phyloP scores from a whole-genome alignment of 2,888 invertebrate species.

The Antheraea yamamai region DNA sequence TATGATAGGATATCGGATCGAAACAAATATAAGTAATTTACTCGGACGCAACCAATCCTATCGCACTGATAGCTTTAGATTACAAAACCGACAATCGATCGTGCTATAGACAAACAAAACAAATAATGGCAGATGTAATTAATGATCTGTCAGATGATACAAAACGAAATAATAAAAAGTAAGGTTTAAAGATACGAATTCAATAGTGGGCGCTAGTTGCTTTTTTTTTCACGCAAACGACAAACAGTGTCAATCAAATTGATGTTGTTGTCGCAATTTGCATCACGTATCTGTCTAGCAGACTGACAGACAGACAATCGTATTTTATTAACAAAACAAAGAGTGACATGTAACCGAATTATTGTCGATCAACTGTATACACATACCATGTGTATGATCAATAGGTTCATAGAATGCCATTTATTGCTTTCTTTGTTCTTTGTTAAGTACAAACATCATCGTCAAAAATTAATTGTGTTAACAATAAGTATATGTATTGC shows the following conservation, averaged over 20 bases:
- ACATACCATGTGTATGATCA: background rate
- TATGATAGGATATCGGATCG: constrained; percentile 37
- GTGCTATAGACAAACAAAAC: constrained; percentile 19
- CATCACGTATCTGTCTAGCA: constrained; percentile 42
- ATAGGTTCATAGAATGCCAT: background rate
- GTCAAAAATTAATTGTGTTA: background rate
- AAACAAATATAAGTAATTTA: constrained; percentile 52
- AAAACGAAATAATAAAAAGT: constrained; percentile 36
- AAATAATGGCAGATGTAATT: constrained; percentile 35
- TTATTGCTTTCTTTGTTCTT: background rate
- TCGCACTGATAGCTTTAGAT: constrained; percentile 40
- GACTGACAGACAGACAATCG: constrained; percentile 55
- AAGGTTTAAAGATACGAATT: constrained; percentile 37
- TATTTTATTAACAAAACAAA: constrained; percentile 53
- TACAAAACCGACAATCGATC: constrained; percentile 27
- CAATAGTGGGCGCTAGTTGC: constrained; percentile 45
- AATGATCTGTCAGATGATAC: constrained; percentile 42
- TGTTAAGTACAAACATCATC: background rate
- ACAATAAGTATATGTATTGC: background rate
- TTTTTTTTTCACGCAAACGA: constrained; percentile 34
- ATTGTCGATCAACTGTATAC: constrained; percentile 29
- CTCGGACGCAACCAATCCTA: constrained; percentile 38
- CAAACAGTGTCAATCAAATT: constrained; percentile 55
- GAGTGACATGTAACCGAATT: constrained; percentile 53
- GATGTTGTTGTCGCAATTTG: constrained; percentile 47